phyloP scores from a whole-genome alignment of 2,797 vertebrate species.

The Okamejei kenojei region DNA sequence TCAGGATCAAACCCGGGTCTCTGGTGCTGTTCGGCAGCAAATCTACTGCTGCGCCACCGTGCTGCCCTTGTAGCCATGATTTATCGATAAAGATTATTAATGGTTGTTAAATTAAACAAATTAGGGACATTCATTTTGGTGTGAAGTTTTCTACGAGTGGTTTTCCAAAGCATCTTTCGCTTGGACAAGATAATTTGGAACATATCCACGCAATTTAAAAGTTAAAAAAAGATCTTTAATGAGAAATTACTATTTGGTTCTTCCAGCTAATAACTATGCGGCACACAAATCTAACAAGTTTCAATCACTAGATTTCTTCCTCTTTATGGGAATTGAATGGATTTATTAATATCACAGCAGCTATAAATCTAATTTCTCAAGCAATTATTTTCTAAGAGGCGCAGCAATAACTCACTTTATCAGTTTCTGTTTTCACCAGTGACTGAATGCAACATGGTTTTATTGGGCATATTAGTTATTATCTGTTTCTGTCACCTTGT shows the following conservation, averaged over 20 bases:
- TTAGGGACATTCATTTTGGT: not conserved
- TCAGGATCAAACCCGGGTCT: too few relatives aligned
- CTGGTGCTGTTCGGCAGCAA: too few relatives aligned
- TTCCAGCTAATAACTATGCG: too few relatives aligned
- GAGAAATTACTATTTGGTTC: not conserved
- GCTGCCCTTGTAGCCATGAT: too few relatives aligned
- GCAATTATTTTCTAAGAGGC: not conserved
- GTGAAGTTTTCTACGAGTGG: not conserved
- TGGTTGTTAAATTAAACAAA: not conserved
- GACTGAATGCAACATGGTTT: not conserved
- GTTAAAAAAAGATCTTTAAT: not conserved
- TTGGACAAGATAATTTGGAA: not conserved
- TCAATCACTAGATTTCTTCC: not conserved
- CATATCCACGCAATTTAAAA: not conserved
- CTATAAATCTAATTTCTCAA: not conserved
- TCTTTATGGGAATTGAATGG: not conserved
- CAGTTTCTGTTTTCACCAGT: not conserved
- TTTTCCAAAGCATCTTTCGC: not conserved
- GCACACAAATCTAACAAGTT: not conserved
- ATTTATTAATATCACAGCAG: not conserved
- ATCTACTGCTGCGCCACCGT: too few relatives aligned
- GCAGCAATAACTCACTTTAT: not conserved
- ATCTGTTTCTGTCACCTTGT: not conserved
- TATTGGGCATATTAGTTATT: not conserved
- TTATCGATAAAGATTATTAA: not conserved